These are phyloP conservation scores for Apteryx mantelli DNA, from an alignment of 2,113 vertebrate genomes.

Conservation along the genomic window DNA sequence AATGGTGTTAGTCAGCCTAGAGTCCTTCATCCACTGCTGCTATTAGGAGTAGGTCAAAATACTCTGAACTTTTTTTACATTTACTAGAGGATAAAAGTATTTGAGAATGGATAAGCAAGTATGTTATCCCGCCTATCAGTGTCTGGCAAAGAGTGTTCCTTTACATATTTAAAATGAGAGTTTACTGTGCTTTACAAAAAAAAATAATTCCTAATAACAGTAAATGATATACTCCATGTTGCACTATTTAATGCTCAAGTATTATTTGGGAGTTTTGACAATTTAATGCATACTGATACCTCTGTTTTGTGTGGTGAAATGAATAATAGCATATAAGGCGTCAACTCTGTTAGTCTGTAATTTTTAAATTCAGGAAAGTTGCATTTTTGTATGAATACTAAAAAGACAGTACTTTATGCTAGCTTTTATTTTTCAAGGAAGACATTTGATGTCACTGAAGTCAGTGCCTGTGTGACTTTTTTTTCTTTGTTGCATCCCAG, in stretches of 20 bases:
- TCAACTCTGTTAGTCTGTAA: neutral
- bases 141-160: neutral
- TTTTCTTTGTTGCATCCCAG: neutral
- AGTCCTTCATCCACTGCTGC: neutral
- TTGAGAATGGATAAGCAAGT: neutral
- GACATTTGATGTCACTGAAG: neutral
- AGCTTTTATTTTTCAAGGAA: neutral
- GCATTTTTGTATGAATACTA: neutral
- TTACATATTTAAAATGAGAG: neutral
- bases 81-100: neutral
- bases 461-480: neutral
- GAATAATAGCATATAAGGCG: neutral
- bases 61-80: neutral
- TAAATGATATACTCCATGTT: neutral
- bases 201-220: neutral
- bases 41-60: neutral
- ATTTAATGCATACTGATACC: neutral
- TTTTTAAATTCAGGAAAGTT: neutral
- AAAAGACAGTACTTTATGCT: neutral
- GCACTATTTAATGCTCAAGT: neutral
- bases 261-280: neutral
- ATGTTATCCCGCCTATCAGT: neutral
- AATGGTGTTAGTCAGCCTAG: neutral
- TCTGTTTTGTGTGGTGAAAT: neutral
- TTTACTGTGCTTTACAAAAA: neutral